phyloP scores from a whole-genome alignment of 2,113 vertebrate genomes.

The Daboia siamensis region DNA sequence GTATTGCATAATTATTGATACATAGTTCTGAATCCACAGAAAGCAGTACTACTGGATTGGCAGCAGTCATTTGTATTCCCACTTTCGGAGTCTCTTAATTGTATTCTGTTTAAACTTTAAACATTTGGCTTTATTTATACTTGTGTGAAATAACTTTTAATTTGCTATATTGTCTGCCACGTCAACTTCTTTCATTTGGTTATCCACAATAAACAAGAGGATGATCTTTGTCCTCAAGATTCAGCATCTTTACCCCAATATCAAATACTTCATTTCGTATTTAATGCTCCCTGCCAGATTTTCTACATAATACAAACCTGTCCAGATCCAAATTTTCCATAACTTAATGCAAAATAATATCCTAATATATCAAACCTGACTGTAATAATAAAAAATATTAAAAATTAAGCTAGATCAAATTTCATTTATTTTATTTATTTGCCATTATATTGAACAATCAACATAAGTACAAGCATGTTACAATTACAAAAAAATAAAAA shows the following conservation, averaged over 20 bases:
- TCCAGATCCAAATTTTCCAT: background rate
- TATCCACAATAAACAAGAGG: background rate
- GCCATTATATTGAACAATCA: background rate
- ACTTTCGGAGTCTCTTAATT: background rate
- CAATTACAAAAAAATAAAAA: background rate
- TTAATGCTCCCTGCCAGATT: background rate
- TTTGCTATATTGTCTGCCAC: background rate
- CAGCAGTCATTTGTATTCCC: background rate
- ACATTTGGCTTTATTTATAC: background rate
- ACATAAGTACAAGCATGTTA: background rate
- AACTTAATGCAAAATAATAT: background rate
- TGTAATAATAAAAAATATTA: background rate
- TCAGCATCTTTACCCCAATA: background rate
- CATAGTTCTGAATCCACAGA: background rate
- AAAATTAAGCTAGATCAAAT: background rate
- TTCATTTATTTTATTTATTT: background rate
- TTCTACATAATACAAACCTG: background rate
- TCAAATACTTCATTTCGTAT: background rate
- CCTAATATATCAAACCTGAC: background rate
- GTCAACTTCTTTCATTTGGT: background rate
- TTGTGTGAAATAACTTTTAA: background rate
- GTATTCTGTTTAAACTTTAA: background rate
- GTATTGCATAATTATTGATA: background rate
- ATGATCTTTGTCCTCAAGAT: background rate
- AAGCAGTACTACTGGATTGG: background rate